Conservation (phyloP, 2,113 vertebrate species). For the Megaceryle torquata region DNA sequence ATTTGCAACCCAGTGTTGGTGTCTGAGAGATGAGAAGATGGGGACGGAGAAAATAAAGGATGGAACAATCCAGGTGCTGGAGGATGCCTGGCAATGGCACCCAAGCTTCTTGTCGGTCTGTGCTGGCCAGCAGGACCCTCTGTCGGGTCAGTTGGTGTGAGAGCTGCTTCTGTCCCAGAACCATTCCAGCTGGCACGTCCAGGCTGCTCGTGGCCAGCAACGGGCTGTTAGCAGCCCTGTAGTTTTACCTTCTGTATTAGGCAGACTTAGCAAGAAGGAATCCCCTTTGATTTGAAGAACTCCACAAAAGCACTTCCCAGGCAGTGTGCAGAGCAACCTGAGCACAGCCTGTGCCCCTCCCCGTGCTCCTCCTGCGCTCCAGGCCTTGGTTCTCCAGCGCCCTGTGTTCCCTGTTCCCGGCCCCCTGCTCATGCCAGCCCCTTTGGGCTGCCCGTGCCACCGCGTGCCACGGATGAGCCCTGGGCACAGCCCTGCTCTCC, state of each 20-base stretch:
- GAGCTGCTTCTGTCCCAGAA: background rate
- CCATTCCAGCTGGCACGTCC: rapidly evolving
- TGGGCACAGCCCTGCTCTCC: background rate
- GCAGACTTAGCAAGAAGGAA: background rate
- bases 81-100: background rate
- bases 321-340: background rate
- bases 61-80: background rate
- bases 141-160: rapidly evolving
- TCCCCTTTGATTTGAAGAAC: background rate
- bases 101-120: background rate
- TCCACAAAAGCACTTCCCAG: background rate
- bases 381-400: rapidly evolving
- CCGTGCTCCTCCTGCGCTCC: background rate
- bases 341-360: background rate
- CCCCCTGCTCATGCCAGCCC: background rate
- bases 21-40: background rate
- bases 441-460: background rate
- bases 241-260: background rate
- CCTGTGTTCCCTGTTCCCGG: no score
- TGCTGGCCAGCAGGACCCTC: no score
- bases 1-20: background rate
- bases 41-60: background rate
- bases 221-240: background rate
- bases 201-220: background rate
- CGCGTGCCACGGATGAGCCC: background rate